A percentile compares a stretch with the other conserved stretches of the same genome.
phyloP scores from a whole-genome alignment of 2,888 invertebrate genomes.

The Tuberolachnus salignus region DNA sequence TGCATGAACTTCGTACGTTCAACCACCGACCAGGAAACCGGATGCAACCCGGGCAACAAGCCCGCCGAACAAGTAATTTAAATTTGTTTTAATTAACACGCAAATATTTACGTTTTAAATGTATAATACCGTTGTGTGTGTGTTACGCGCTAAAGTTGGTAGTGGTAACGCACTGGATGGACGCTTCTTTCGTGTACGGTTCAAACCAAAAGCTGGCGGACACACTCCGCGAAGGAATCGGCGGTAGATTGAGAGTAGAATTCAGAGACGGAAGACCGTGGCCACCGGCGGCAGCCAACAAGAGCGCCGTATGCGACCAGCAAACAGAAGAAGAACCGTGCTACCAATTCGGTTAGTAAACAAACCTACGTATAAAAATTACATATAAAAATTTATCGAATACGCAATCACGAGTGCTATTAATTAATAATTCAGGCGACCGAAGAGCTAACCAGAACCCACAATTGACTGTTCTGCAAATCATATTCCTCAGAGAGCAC shows the following conservation, averaged over 20 bases:
- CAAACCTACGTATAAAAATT: not conserved
- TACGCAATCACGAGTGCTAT: not conserved
- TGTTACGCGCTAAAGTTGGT: constrained; percentile 60
- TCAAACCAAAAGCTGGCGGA: constrained; percentile 59
- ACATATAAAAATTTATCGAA: too few species aligned
- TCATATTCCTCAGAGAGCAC: constrained; percentile 79
- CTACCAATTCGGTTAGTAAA: constrained; percentile 72
- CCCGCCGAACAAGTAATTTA: constrained; percentile 75
- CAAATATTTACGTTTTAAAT: too few species aligned
- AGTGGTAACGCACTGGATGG: constrained; percentile 61
- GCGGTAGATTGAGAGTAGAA: constrained; percentile 64
- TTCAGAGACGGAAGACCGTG: constrained; percentile 72
- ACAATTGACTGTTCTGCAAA: constrained; percentile 75
- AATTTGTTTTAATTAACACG: not conserved
- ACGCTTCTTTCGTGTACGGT: constrained; percentile 61
- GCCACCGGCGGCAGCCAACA: constrained; percentile 73
- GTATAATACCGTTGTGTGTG: too few species aligned
- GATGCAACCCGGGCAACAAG: constrained; percentile 69
- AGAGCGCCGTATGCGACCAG: constrained; percentile 73
- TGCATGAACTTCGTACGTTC: constrained; percentile 61
- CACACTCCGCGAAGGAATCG: constrained; percentile 59
- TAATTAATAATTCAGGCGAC: constrained; percentile 69
- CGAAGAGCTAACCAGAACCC: constrained; percentile 79
- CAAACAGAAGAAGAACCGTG: constrained; percentile 71
- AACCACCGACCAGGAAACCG: constrained; percentile 67